Evolutionary conservation across 2,113 vertebrate species (phyloP).

Genomic region (Ameiurus melas): DNA sequence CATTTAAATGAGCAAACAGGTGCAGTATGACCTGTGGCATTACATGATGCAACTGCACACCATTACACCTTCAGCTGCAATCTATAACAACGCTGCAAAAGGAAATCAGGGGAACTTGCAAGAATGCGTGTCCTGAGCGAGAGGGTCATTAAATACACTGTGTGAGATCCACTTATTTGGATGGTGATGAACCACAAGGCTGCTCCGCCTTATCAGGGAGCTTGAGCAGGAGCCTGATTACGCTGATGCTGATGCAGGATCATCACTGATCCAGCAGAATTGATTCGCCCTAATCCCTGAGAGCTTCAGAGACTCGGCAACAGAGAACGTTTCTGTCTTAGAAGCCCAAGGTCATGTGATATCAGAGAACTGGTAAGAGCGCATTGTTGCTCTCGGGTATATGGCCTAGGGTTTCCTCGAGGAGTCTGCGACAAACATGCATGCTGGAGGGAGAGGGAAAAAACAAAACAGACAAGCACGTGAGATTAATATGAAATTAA

Average conservation of each 20-base stretch:
- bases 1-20: slow-evolving; percentile 13
- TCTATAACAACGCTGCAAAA: background rate
- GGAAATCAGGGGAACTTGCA: background rate
- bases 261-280: slow-evolving; percentile 44
- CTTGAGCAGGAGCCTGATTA: slow-evolving; percentile 30
- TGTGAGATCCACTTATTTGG: slow-evolving; percentile 7
- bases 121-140: background rate
- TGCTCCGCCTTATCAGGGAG: slow-evolving; percentile 32
- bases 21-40: slow-evolving; percentile 6
- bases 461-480: slow-evolving; percentile 25
- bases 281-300: slow-evolving; percentile 47
- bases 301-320: slow-evolving; percentile 19
- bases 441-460: slow-evolving; percentile 25
- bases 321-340: slow-evolving; percentile 19
- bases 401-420: slow-evolving; percentile 15
- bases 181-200: slow-evolving; percentile 6
- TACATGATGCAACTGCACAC: slow-evolving; percentile 14
- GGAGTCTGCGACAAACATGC: slow-evolving; percentile 36
- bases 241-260: slow-evolving; percentile 29
- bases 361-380: background rate
- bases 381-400: slow-evolving; percentile 1
- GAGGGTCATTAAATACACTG: slow-evolving; percentile 23
- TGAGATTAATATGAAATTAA: slow-evolving; percentile 39
- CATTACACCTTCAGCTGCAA: slow-evolving; percentile 20
- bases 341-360: slow-evolving; percentile 47